These are phyloP conservation scores for Hydriomena furcata DNA, from an alignment of 2,888 invertebrate genomes.

Conservation along the genomic window DNA sequence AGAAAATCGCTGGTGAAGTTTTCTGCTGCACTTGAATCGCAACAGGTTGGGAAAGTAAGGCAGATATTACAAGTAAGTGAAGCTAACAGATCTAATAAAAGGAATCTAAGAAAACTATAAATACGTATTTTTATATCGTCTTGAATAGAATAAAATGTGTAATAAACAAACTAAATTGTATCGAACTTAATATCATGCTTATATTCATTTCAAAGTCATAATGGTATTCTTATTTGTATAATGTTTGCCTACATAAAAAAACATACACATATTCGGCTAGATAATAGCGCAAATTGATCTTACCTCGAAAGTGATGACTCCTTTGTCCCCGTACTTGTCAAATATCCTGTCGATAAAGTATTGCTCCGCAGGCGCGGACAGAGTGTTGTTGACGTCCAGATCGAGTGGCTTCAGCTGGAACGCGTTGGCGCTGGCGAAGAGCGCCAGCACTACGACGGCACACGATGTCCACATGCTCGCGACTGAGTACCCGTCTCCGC, in stretches of 20 bases:
- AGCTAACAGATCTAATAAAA: slow-evolving; percentile 1
- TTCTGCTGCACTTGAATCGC: slow-evolving; percentile 41
- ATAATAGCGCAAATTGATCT: slow-evolving; percentile 38
- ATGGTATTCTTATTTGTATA: no score
- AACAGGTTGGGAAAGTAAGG: slow-evolving; percentile 36
- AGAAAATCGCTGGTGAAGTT: slow-evolving; percentile 49
- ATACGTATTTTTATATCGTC: no score
- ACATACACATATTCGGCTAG: not conserved
- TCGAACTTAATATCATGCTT: no score
- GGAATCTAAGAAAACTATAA: not conserved
- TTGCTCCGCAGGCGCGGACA: slow-evolving; percentile 67
- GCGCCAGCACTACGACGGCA: slow-evolving; percentile 59
- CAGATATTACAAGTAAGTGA: slow-evolving; percentile 12
- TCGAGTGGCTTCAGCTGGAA: slow-evolving; percentile 30
- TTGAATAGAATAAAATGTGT: no score
- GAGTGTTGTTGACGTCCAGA: slow-evolving; percentile 52
- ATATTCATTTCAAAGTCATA: no score
- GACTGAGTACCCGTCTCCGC: slow-evolving; percentile 52
- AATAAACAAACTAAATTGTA: no score
- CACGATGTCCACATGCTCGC: slow-evolving; percentile 66
- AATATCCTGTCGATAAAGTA: slow-evolving; percentile 82
- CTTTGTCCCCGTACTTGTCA: slow-evolving; percentile 82
- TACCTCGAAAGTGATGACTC: slow-evolving; percentile 83
- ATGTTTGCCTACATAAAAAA: no score
- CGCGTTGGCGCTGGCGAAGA: slow-evolving; percentile 44